Percentiles rank a stretch among this genome's conserved stretches.
phyloP scores from a whole-genome alignment of 2,113 vertebrate genomes.

The Thalassoma bifasciatum region DNA sequence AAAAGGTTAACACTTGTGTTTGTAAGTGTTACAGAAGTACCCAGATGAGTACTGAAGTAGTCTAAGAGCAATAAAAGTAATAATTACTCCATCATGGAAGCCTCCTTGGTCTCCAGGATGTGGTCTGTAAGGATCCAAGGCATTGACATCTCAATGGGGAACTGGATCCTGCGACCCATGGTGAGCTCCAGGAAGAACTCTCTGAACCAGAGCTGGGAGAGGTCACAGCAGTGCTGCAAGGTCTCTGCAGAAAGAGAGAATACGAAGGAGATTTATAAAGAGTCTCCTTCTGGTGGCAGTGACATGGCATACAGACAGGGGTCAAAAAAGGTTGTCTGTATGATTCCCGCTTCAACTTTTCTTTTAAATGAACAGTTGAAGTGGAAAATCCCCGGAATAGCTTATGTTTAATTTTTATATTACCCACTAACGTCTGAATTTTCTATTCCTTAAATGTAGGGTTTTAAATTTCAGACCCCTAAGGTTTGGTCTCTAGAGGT shows the following conservation, averaged over 20 bases:
- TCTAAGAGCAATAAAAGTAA: constrained; percentile 19
- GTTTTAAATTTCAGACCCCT: no score
- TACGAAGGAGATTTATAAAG: neutral
- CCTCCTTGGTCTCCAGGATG: constrained; percentile 98
- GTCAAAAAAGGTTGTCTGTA: neutral
- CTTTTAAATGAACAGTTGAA: no score
- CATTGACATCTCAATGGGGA: constrained; percentile 99
- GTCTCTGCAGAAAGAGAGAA: constrained; percentile 84
- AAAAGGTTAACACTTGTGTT: no score
- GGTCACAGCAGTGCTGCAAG: constrained; percentile 96
- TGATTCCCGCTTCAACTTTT: no score
- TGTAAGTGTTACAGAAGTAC: no score
- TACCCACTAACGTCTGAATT: no score
- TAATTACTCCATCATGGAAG: constrained; percentile 99
- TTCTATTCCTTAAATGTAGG: no score
- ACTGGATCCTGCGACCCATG: constrained; percentile 99
- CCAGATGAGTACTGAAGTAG: no score
- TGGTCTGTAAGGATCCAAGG: constrained; percentile 99
- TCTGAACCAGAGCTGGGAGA: constrained; percentile 99
- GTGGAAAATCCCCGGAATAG: no score
- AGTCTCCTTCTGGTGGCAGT: neutral
- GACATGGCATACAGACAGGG: neutral
- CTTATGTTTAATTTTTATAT: no score
- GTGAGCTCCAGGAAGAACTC: constrained; percentile 99
- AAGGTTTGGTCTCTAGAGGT: no score